These are phyloP conservation scores for Grapholita molesta DNA, from an alignment of 1,140 invertebrate species.

Conservation along the genomic window DNA sequence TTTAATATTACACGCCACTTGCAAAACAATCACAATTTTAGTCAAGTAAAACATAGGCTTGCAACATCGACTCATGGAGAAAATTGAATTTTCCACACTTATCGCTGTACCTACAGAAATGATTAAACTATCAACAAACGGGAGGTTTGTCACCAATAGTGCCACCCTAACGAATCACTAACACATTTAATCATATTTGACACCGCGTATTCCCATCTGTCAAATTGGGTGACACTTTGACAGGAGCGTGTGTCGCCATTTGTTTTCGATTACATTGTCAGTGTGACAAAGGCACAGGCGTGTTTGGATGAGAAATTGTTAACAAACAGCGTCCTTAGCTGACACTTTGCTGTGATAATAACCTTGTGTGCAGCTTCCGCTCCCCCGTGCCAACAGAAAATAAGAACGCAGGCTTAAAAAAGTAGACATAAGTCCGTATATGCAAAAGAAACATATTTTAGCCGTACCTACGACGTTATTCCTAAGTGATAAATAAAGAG, in stretches of 20 bases:
- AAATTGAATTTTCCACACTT: too few species aligned
- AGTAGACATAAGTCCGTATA: too few species aligned
- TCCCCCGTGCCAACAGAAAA: not conserved
- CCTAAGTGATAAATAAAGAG: not conserved
- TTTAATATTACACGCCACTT: too few species aligned
- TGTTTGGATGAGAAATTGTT: slow-evolving; percentile 8
- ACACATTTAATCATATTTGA: slow-evolving; percentile 1
- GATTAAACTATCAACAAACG: not conserved
- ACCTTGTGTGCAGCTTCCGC: not conserved
- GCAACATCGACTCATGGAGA: not conserved
- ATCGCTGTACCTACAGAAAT: too few species aligned
- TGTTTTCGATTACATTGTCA: slow-evolving; percentile 11
- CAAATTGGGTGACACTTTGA: not conserved
- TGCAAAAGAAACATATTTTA: too few species aligned
- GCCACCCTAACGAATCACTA: not conserved
- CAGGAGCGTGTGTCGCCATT: slow-evolving; percentile 15
- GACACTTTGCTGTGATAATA: slow-evolving; percentile 5
- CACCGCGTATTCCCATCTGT: slow-evolving; percentile 2
- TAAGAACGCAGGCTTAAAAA: not conserved
- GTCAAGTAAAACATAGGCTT: too few species aligned
- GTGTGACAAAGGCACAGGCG: not conserved
- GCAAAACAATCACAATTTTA: too few species aligned
- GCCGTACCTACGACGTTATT: too few species aligned
- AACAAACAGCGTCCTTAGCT: not conserved
- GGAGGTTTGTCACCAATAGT: not conserved